Percentiles rank a stretch among this genome's conserved stretches.
phyloP scores from a whole-genome alignment of 2,797 vertebrate genomes.

The Rhodeus uyekii region DNA sequence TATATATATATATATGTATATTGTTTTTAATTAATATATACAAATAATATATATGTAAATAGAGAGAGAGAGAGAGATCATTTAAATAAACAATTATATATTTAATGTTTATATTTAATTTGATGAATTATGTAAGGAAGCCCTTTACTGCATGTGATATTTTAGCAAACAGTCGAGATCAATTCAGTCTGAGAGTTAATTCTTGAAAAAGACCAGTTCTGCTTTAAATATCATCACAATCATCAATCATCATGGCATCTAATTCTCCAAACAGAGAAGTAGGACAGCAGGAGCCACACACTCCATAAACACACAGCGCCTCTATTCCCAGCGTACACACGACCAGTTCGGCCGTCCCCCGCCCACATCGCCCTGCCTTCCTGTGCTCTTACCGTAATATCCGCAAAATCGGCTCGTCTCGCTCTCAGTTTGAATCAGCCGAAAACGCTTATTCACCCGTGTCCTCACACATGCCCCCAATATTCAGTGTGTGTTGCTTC shows the following conservation, averaged over 20 bases:
- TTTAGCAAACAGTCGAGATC: background rate
- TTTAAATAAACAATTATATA: too few species aligned
- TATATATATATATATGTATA: background rate
- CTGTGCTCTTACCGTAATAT: constrained; percentile 78
- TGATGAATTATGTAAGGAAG: background rate
- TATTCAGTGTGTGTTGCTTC: constrained; percentile 18
- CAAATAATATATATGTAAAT: background rate
- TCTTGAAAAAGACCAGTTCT: background rate
- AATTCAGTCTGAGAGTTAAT: background rate
- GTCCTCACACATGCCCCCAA: constrained; percentile 47
- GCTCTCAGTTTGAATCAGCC: constrained; percentile 62
- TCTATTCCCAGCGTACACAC: constrained; percentile 58
- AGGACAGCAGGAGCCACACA: constrained; percentile 41
- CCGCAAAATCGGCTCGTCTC: constrained; percentile 51
- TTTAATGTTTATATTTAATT: background rate
- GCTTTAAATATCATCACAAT: background rate
- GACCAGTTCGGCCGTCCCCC: constrained; percentile 73
- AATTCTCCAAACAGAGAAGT: constrained; percentile 37
- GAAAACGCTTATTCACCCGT: constrained; percentile 53
- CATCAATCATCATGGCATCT: background rate
- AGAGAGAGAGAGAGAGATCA: too few species aligned
- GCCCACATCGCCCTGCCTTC: constrained; percentile 73
- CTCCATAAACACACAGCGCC: constrained; percentile 43
- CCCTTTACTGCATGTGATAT: background rate
- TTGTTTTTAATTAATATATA: too few species aligned